Base-by-base conservation (phyloP, 1,140 invertebrate species). In the Proctacanthus coquilletti region DNA sequence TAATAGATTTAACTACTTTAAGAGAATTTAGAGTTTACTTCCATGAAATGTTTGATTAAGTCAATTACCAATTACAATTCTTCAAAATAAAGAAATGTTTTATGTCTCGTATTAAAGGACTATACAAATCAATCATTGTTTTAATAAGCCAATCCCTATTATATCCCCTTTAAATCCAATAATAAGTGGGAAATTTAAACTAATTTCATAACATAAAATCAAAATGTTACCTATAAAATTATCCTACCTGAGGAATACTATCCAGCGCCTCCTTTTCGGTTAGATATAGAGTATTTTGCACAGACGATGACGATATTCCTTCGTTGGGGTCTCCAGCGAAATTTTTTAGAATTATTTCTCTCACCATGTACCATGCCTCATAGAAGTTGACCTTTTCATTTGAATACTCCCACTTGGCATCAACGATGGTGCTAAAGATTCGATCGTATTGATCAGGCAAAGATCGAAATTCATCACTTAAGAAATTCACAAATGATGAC, bases 401-500 rank as follows among this genome's bases (percentile, higher is more conserved):
- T 13, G 70, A 72, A 50, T 78, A 84, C 15, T 70, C 65, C 80
- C 80, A 84, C 13, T 68, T 66, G 5, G 76, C 71, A 36, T 73
- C 69, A 3, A 84, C 75, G 10, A 78, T 61, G 0, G 80, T 84
- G 59, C 77, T 81, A 46, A 70, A 70, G 43, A 82, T 72, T 39
- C 80, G 63, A 55, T 84, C 80, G n/a, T 74, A 67, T 21, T 71
- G 66, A 60, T 82, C 78, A 0, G 75, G 68, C 11, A 84, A 57
- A 1, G 77, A 77, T 17, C 77, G 69, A 45, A 74, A 83, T 43
- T 81, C 79, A 46, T 83, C 80, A 51, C 75, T 70, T 17, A 80
- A 69, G 47, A 84, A 84, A 53, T 82, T 74, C 2, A 71, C 72
- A 51, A 84, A 84, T 5, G 78, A 71, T 2, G 79, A 82, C 49